Evolutionary conservation across 2,113 vertebrate species (phyloP), one percentile per base, ranked within the genome.

Genomic region (Colius striatus): DNA sequence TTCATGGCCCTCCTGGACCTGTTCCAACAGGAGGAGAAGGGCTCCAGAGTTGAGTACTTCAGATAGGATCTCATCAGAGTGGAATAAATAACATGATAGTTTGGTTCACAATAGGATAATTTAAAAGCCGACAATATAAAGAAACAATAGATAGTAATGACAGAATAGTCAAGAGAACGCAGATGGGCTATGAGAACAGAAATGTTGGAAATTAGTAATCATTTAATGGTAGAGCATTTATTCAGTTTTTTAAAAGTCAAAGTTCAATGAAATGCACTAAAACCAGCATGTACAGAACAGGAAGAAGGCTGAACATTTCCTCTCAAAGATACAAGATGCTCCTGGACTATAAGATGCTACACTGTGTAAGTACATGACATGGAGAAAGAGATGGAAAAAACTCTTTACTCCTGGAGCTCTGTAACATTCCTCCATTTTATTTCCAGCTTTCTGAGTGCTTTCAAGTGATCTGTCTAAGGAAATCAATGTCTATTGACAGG

Each of bases 401-500:
- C 3, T 76, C 5, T 72, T 79, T 89, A 5, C 27, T 78, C 12
- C 68, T n/a, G 6, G 43, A 55, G 45, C 57, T 84, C 36, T 60
- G n/a, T 30, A 78, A 4, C n/a, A 50, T 84, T 94, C 71, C 16
- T 88, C 60, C 48, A 74, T 80, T 81, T 94, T 80, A 65, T 45
- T 93, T 21, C 9, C 38, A 55, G 41, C 23, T 81, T 96, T 91
- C 67, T 84, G 79, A 90, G 82, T 65, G 30, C 36, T 97, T 95
- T 94, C 80, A 91, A 96, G 85, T 29, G 62, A 97, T 96, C 84
- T 6, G 1, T 63, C 89, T 94, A 62, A 68, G 55, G 50, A 93
- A 95, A 97, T 98, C 97, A 93, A 98, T 97, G 61, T 12, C 30
- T 96, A 98, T 98, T 94, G 97, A 97, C 96, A 97, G 80, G 48